Evolutionary conservation across 2,888 invertebrate species (phyloP).

Genomic region (Corythucha ciliata): DNA sequence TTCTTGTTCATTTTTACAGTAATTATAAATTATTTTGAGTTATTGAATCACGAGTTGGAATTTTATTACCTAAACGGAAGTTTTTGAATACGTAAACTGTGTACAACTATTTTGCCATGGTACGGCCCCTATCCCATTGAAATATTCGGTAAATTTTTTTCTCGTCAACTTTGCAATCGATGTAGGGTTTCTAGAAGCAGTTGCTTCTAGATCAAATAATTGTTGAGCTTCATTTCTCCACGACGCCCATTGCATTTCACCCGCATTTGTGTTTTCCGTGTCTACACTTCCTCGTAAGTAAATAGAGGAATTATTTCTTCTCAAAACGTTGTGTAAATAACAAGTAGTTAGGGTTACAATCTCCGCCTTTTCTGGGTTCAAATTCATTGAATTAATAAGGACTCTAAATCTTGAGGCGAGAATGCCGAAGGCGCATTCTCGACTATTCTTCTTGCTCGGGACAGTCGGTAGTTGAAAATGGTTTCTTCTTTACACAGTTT

Average conservation of each 20-base stretch:
- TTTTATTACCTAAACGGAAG: no score
- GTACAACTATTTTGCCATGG: background rate
- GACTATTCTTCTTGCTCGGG: background rate
- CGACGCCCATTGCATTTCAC: background rate
- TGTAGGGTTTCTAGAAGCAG: background rate
- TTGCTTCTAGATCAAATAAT: background rate
- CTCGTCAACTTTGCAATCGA: background rate
- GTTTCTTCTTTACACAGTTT: background rate
- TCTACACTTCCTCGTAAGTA: slow-evolving; percentile 16
- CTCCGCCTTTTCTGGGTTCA: slow-evolving; percentile 13
- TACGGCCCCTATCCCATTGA: slow-evolving; percentile 4
- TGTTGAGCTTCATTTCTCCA: slow-evolving; percentile 1
- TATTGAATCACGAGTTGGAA: no score
- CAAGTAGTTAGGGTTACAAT: slow-evolving; percentile 8
- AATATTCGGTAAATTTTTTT: slow-evolving; percentile 3
- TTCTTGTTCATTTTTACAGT: no score
- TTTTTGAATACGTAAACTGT: background rate
- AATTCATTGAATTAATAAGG: background rate
- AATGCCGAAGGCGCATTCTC: slow-evolving; percentile 7
- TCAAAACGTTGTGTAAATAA: slow-evolving; percentile 16
- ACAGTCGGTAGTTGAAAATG: slow-evolving; percentile 11
- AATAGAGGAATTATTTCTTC: slow-evolving; percentile 6
- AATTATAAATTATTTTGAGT: no score
- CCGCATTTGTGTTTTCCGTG: background rate
- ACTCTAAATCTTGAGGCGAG: slow-evolving; percentile 3